phyloP scores from a whole-genome alignment of 1,140 invertebrate genomes.

The Yoshiicerus persimilis region DNA sequence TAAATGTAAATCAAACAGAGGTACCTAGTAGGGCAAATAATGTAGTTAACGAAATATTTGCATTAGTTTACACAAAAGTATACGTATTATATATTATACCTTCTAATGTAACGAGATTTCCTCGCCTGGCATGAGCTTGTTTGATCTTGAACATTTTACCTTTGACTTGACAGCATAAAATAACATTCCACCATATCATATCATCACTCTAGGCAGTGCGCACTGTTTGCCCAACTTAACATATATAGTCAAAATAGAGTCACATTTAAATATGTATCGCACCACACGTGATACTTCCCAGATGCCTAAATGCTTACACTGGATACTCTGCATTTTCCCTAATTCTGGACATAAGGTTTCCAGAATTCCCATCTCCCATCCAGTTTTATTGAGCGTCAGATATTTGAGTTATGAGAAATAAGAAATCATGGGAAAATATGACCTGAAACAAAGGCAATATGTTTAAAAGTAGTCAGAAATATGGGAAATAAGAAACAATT shows the following conservation, averaged over 20 bases:
- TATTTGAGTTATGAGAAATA: too few species aligned
- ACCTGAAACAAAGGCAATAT: too few species aligned
- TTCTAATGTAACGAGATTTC: neutral
- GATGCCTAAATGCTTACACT: neutral
- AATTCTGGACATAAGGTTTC: too few species aligned
- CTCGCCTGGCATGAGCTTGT: neutral
- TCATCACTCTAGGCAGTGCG: neutral
- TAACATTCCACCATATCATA: neutral
- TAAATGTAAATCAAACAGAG: neutral
- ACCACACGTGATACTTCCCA: too few species aligned
- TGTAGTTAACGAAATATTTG: neutral
- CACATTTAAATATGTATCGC: neutral
- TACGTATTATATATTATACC: neutral
- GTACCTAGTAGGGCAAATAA: neutral
- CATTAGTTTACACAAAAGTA: neutral
- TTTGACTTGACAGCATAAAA: neutral
- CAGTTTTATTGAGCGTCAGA: too few species aligned
- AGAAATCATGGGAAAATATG: too few species aligned
- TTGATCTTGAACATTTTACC: neutral
- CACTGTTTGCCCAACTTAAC: neutral
- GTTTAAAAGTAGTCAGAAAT: too few species aligned
- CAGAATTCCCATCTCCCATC: too few species aligned
- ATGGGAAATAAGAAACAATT: too few species aligned
- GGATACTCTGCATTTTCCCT: neutral
- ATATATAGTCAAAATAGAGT: neutral